These are phyloP conservation scores for Crotalus helleri DNA, from an alignment of 2,113 vertebrate species.

Conservation along the genomic window DNA sequence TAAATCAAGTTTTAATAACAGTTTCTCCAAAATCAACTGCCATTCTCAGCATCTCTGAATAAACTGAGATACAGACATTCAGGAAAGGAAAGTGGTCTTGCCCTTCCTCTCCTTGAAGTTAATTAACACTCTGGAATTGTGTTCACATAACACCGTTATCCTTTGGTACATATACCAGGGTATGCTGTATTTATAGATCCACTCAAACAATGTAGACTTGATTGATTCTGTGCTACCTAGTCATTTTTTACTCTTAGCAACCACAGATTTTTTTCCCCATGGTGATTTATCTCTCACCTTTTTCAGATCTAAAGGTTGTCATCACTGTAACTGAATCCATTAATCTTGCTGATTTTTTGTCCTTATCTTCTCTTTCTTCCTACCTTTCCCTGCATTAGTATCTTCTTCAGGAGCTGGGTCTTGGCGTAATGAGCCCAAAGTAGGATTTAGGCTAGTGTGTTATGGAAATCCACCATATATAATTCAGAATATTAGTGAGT, in stretches of 20 bases:
- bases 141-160: background rate
- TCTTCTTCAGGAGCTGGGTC: background rate
- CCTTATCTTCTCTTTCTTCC: background rate
- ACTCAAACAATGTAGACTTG: background rate
- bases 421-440: background rate
- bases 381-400: background rate
- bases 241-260: background rate
- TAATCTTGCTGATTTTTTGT: background rate
- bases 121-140: background rate
- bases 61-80: background rate
- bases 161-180: background rate
- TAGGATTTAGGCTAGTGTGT: background rate
- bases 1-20: background rate
- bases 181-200: background rate
- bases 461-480: background rate
- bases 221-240: background rate
- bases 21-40: background rate
- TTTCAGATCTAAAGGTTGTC: background rate
- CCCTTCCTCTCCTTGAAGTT: background rate
- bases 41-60: background rate
- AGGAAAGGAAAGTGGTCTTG: background rate
- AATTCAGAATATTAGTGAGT: background rate
- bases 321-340: background rate
- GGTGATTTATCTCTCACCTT: background rate
- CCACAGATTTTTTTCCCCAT: background rate